Base-by-base conservation (phyloP, 2,888 invertebrate species). In the Zygogramma bicolorata region DNA sequence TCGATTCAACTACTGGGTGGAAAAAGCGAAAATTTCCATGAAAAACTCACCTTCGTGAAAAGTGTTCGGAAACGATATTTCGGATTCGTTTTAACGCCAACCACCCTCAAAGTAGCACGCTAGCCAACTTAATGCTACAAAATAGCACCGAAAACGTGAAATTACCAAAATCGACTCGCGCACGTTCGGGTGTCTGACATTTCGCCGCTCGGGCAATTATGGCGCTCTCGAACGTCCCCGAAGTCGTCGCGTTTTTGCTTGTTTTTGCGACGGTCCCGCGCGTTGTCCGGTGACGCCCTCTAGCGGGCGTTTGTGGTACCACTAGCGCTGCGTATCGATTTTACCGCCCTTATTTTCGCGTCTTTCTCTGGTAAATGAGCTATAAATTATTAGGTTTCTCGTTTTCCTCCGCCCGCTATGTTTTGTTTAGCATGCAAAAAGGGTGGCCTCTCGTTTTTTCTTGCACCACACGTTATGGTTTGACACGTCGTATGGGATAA, bases 91-190 rank as follows among this genome's bases (percentile, higher is more conserved):
- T 83, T 81, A 82, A 83, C 84, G 83, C 81, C 82, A 85, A 86
- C 84, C 87, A 86, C 86, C 87, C 86, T 86, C 81, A 82, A 82
- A 86, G 86, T 81, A 85, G 84, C 87, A 87, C 87, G 86, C 83
- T 84, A 83, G 86, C 86, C 87, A 87, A 87, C 87, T 87, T 87
- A 87, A 85, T 86, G 87, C 80, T 81, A 84, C 79, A 80, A 87
- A 86, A 86, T 85, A 85, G 85, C 80, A 84, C 86, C 84, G 86
- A 86, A 85, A 86, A 86, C 86, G 84, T 84, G 86, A 85, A 84
- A 84, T 82, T 79, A 80, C 82, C 80, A 82, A 79, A 80, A 77
- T 76, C 73, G 75, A 73, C 82, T 74, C 82, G 86, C 86, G 86
- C 86, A 86, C 84, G 84, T 42, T 46, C 31, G 18, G 27, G 18